These are phyloP conservation scores for Epinephelus moara DNA, from an alignment of 2,113 vertebrate genomes.

Conservation along the genomic window DNA sequence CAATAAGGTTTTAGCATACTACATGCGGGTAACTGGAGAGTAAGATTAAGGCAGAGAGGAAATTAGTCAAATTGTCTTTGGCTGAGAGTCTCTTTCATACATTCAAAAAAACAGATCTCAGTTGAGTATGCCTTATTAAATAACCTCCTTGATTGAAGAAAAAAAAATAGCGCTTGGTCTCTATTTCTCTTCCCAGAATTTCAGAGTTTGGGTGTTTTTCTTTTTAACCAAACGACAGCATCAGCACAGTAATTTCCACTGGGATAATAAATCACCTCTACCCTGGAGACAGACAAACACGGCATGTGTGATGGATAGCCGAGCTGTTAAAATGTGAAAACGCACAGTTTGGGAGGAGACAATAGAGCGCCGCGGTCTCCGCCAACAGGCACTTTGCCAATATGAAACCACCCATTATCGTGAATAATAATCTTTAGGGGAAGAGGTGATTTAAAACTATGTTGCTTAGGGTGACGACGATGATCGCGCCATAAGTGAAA, in stretches of 20 bases:
- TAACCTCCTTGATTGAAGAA: conserved; percentile 7
- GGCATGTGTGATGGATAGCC: conserved; percentile 74
- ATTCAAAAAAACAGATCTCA: conserved; percentile 25
- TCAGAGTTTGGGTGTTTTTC: conserved; percentile 55
- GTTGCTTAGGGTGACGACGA: conserved; percentile 53
- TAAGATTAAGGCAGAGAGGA: conserved; percentile 31
- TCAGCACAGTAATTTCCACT: conserved; percentile 69
- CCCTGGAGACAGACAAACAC: conserved; percentile 70
- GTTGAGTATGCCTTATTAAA: conserved; percentile 29
- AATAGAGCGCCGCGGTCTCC: conserved; percentile 40
- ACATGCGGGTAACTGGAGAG: not conserved
- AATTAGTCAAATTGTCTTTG: conserved; percentile 34
- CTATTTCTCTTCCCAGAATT: conserved; percentile 33
- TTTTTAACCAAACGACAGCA: conserved; percentile 66
- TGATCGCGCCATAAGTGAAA: conserved; percentile 25
- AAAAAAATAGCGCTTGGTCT: conserved; percentile 9
- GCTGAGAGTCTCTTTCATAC: conserved; percentile 9
- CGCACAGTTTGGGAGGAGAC: conserved; percentile 60
- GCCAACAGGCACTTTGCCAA: conserved; percentile 69
- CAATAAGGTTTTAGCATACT: conserved; percentile 37
- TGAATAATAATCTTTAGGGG: conserved; percentile 70
- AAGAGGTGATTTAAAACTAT: conserved; percentile 66
- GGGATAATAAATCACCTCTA: conserved; percentile 74
- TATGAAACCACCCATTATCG: conserved; percentile 67
- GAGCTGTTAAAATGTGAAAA: conserved; percentile 74